Evolutionary conservation across 1,140 invertebrate genomes (phyloP), one percentile per base, ranked within the genome.

Genomic region (Magallana angulata): DNA sequence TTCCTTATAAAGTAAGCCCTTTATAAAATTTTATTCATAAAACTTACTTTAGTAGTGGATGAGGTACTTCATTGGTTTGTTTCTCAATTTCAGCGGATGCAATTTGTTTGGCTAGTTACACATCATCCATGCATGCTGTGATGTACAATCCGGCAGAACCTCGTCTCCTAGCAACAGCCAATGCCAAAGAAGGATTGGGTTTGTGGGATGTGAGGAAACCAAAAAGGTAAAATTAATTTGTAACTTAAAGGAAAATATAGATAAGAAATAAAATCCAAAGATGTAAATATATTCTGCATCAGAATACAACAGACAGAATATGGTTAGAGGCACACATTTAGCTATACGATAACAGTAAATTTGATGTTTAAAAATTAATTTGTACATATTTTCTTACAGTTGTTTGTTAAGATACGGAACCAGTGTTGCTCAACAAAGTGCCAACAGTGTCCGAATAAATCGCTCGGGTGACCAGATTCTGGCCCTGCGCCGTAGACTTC

Each of bases 361-460:
- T 48, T 48, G 36, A 48, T 4, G 36, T 48, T 24, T 0, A 48
- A 48, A 48, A 48, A 48, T 5, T 62, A 62, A 48, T 24, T 7
- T 14, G 24, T 9, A 24, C 71, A 24, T 48, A 24, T n/a, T 80
- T 80, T 76, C 24, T 86, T 92, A 24, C 90, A 96, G 95, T 88
- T 93, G 93, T 88, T 80, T 96, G 24, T 68, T 96, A 81, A 92
- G 96, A 91, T 98, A 98, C 93, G 97, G 97, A 80, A 96, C 96
- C 56, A 96, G 96, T 89, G 94, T 96, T 7, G 94, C 95, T 18
- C 96, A 97, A 91, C 97, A 97, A 94, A 97, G 97, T 86, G 95
- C 95, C 91, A 99, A 99, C 97, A 98, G 97, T 93, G 98, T 98
- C 0, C 96, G 97, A 71, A 98, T 98, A 92, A 98, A 98, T 94